These are phyloP conservation scores for Muricea muricata DNA, from an alignment of 92 coral and sea anemone genomes.

Conservation along the genomic window DNA sequence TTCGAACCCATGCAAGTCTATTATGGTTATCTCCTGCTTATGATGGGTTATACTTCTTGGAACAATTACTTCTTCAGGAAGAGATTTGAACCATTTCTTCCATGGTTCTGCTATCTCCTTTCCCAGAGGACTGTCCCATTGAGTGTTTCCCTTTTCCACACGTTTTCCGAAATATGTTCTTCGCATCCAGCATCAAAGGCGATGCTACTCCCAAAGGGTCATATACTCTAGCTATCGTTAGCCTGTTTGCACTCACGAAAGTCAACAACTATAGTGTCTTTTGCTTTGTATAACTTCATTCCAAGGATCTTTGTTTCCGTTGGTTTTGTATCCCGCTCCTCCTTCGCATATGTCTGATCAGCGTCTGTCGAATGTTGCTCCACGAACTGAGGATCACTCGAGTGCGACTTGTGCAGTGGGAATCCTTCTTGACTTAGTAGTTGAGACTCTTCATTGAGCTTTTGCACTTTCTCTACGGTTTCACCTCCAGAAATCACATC, in stretches of 20 bases:
- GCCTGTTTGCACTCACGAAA: neutral
- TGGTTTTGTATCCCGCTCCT: neutral
- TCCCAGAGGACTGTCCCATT: neutral
- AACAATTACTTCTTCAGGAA: neutral
- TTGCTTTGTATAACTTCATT: neutral
- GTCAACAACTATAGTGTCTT: neutral
- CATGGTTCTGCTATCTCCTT: neutral
- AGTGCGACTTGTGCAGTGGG: too few species aligned
- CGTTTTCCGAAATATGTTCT: neutral
- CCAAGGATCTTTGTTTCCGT: neutral
- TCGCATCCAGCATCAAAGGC: neutral
- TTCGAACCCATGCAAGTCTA: neutral
- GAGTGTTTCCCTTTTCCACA: neutral
- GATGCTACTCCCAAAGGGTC: neutral
- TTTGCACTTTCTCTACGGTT: too few species aligned
- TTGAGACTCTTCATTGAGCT: too few species aligned
- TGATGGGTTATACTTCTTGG: neutral
- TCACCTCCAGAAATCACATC: too few species aligned
- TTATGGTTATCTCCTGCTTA: neutral
- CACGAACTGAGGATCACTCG: too few species aligned
- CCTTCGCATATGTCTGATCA: neutral
- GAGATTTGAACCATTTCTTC: neutral
- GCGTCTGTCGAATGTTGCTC: neutral
- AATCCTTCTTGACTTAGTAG: too few species aligned
- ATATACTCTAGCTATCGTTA: neutral